Evolutionary conservation across 1,140 invertebrate species (phyloP).

Genomic region (Cotesia chilonis): DNA sequence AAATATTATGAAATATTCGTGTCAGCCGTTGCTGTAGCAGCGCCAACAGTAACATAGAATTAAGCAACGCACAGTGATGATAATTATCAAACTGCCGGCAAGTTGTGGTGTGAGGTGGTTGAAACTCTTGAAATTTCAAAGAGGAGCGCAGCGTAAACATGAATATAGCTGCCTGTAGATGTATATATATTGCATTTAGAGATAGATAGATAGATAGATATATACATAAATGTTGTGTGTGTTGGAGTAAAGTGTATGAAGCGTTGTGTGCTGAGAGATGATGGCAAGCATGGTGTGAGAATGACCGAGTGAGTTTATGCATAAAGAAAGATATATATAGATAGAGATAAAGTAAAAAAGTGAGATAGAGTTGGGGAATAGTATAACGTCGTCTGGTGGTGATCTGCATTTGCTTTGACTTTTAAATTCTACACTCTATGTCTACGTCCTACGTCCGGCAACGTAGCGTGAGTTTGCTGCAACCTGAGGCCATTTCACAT

Average conservation of each 20-base stretch:
- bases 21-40: no score
- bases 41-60: no score
- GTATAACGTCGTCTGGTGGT: slow-evolving; percentile 26
- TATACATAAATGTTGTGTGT: no score
- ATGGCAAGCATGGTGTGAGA: slow-evolving; percentile 10
- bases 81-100: not conserved
- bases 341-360: slow-evolving; percentile 12
- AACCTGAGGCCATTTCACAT: slow-evolving; percentile 1
- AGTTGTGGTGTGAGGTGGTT: slow-evolving; percentile 11
- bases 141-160: slow-evolving; percentile 5
- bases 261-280: slow-evolving; percentile 20
- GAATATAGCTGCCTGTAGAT: no score
- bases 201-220: no score
- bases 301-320: slow-evolving; percentile 4
- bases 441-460: slow-evolving; percentile 4
- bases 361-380: not conserved
- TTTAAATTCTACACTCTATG: slow-evolving; percentile 30
- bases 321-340: slow-evolving; percentile 2
- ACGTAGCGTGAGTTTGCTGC: not conserved
- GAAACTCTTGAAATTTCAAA: slow-evolving; percentile 30
- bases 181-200: no score
- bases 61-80: not conserved
- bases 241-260: slow-evolving; percentile 13
- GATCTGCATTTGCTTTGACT: slow-evolving; percentile 36
- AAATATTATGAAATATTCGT: no score